phyloP scores from a whole-genome alignment of 1,140 invertebrate genomes.

The Matsumurasca onukii region DNA sequence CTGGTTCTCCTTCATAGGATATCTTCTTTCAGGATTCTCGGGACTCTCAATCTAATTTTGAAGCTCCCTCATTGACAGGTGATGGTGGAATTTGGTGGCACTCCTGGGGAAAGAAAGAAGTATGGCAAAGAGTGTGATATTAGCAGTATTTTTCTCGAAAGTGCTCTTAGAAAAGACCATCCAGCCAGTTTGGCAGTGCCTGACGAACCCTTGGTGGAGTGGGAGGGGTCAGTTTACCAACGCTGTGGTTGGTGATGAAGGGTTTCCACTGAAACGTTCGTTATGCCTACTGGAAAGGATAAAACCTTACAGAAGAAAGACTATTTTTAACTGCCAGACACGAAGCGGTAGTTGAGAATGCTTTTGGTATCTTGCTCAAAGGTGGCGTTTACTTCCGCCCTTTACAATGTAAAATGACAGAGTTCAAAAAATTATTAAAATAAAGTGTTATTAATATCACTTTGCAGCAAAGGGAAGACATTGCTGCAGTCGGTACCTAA shows the following conservation, averaged over 20 bases:
- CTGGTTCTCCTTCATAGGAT: too few relatives aligned
- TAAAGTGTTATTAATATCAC: neutral
- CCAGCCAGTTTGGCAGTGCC: conserved; percentile 39
- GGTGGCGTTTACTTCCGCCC: conserved; percentile 7
- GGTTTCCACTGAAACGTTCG: conserved; percentile 46
- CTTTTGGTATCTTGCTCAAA: conserved; percentile 45
- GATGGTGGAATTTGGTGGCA: too few relatives aligned
- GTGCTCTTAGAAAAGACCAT: conserved; percentile 44
- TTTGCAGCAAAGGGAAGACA: conserved; percentile 15
- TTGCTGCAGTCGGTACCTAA: neutral
- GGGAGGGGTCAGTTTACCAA: conserved; percentile 40
- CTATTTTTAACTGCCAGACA: conserved; percentile 40
- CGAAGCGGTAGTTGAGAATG: conserved; percentile 47
- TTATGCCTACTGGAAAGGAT: conserved; percentile 37
- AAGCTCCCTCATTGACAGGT: too few relatives aligned
- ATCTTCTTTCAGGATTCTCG: too few relatives aligned
- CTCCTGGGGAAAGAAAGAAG: too few relatives aligned
- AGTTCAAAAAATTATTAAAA: conserved; percentile 8
- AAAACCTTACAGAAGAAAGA: conserved; percentile 41
- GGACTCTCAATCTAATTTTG: too few relatives aligned
- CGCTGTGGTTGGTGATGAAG: conserved; percentile 47
- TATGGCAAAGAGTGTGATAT: too few relatives aligned
- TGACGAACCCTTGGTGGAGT: conserved; percentile 37
- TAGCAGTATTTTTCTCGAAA: too few relatives aligned
- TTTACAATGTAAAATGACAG: conserved; percentile 9